phyloP scores from a whole-genome alignment of 1,140 invertebrate species.

The Drosophila punjabiensis region DNA sequence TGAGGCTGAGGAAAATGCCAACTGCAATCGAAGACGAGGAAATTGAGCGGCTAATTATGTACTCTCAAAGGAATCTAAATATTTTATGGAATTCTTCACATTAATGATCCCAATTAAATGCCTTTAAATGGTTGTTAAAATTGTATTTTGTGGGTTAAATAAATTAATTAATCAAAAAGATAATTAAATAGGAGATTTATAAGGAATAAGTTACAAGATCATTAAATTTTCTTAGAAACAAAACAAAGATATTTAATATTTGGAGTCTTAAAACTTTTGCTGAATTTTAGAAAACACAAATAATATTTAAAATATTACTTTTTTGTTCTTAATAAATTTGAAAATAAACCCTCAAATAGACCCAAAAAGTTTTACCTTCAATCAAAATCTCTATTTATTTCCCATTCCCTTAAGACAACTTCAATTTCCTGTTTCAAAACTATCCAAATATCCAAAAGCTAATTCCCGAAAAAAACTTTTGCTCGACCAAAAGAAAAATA shows the following conservation, averaged over 20 bases:
- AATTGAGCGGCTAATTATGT: constrained; percentile 42
- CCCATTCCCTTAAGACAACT: constrained; percentile 8
- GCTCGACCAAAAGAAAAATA: constrained; percentile 34
- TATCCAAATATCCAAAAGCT: constrained; percentile 36
- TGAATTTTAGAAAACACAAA: not conserved
- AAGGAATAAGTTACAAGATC: not conserved
- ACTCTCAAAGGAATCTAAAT: not conserved
- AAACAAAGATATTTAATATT: not conserved
- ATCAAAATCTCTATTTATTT: constrained; percentile 15
- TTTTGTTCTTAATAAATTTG: not conserved
- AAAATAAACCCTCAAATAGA: not conserved
- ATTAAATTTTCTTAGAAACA: not conserved
- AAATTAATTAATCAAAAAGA: not conserved
- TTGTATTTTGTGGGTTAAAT: not conserved
- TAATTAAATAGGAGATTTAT: too few relatives aligned
- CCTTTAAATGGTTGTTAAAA: not conserved
- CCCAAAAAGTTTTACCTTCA: not conserved
- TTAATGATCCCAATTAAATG: not conserved
- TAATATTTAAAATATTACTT: not conserved
- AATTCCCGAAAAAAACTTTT: constrained; percentile 34
- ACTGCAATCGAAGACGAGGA: constrained; percentile 29
- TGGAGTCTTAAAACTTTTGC: rapidly evolving
- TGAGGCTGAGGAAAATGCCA: constrained; percentile 16
- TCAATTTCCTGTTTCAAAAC: constrained; percentile 34
- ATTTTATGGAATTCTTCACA: not conserved